Evolutionary conservation across 2,797 vertebrate genomes (phyloP).

Genomic region (Discoglossus pictus): DNA sequence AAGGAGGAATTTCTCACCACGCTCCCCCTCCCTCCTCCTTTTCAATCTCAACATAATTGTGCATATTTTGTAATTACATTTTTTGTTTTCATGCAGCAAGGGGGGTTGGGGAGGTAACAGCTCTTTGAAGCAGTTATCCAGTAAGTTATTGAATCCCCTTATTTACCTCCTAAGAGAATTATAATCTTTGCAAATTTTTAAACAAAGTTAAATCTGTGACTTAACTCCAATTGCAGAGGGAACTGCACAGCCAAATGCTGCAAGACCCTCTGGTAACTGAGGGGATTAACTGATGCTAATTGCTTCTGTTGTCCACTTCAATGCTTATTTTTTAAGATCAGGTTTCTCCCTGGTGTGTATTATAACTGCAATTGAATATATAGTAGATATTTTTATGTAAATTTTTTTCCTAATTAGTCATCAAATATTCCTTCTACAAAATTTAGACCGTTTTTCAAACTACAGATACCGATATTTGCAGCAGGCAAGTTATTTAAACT

Average conservation of each 20-base stretch:
- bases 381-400: conserved; percentile 31
- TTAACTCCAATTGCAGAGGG: neutral
- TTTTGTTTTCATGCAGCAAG: conserved; percentile 3
- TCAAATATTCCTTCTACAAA: conserved; percentile 20
- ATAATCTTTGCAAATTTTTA: too few relatives aligned
- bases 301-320: conserved; percentile 29
- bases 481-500: too few relatives aligned
- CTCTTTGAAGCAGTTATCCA: neutral
- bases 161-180: too few relatives aligned
- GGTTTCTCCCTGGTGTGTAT: conserved; percentile 32
- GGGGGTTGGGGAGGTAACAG: conserved; percentile 2
- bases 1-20: conserved; percentile 17
- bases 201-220: neutral
- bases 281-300: conserved; percentile 15
- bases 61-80: neutral
- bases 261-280: conserved; percentile 11
- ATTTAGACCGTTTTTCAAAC: conserved; percentile 9
- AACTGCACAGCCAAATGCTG: too few relatives aligned
- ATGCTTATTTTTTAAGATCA: conserved; percentile 18
- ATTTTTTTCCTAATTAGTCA: conserved; percentile 15
- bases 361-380: conserved; percentile 29
- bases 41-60: conserved; percentile 16
- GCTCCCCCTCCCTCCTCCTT: conserved; percentile 39
- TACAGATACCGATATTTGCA: too few relatives aligned
- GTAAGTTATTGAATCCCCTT: too few relatives aligned